Percentiles rank a stretch among this genome's conserved stretches.
Evolutionary conservation across 2,113 vertebrate species (phyloP).

Genomic region (Plestiodon gilberti): DNA sequence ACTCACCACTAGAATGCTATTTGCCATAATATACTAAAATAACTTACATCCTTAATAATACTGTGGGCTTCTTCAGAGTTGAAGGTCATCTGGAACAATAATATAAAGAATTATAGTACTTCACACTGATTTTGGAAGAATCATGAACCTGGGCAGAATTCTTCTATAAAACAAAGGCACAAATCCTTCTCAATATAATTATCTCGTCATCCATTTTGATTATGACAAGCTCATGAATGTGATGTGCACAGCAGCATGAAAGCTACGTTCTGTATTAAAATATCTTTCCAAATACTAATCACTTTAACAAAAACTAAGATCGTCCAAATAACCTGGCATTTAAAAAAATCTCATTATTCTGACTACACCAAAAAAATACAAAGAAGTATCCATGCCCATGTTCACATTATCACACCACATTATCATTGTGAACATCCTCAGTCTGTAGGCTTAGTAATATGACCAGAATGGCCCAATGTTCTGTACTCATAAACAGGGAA

Average conservation of each 20-base stretch:
- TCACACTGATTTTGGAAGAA: constrained; percentile 7
- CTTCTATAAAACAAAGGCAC: not conserved
- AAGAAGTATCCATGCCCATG: not conserved
- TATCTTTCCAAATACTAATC: not conserved
- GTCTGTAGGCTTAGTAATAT: not conserved
- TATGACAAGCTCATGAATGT: not conserved
- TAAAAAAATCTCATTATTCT: not conserved
- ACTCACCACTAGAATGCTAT: not conserved
- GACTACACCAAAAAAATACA: not conserved
- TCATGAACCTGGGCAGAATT: not conserved
- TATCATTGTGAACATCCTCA: not conserved
- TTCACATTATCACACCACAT: not conserved
- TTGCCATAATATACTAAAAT: not conserved
- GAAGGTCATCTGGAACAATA: constrained; percentile 73
- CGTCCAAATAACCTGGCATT: not conserved
- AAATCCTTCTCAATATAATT: not conserved
- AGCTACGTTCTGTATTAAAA: not conserved
- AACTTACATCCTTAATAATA: constrained; percentile 79
- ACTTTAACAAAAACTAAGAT: not conserved
- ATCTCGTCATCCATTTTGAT: not conserved
- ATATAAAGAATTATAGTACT: constrained; percentile 20
- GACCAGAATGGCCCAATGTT: not conserved
- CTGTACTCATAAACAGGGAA: too few relatives aligned
- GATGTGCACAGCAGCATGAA: not conserved
- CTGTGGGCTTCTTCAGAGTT: constrained; percentile 79